phyloP scores from a whole-genome alignment of 2,888 invertebrate genomes.

The Stratiomys singularior region DNA sequence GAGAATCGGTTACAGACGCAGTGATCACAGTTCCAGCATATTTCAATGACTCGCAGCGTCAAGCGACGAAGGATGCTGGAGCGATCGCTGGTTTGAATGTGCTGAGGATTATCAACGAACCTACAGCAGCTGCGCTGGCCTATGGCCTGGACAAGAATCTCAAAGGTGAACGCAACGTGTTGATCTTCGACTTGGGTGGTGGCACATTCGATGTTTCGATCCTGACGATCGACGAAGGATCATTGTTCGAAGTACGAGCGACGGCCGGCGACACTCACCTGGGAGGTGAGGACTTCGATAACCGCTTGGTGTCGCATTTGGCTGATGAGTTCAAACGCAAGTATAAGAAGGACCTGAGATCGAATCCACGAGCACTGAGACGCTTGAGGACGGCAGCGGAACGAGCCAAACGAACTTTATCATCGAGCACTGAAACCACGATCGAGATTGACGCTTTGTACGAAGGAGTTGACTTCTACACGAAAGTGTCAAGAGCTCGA shows the following conservation, averaged over 20 bases:
- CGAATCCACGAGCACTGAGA: slow-evolving; percentile 72
- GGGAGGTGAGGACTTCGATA: slow-evolving; percentile 74
- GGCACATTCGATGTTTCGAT: slow-evolving; percentile 79
- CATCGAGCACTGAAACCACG: slow-evolving; percentile 77
- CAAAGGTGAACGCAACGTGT: slow-evolving; percentile 72
- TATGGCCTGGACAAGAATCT: slow-evolving; percentile 78
- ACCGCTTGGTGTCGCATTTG: slow-evolving; percentile 70
- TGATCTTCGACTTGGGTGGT: slow-evolving; percentile 72
- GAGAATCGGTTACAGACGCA: slow-evolving; percentile 73
- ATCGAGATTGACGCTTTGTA: slow-evolving; percentile 77
- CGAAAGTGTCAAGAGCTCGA: slow-evolving; percentile 74
- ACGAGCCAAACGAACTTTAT: slow-evolving; percentile 77
- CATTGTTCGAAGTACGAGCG: slow-evolving; percentile 74
- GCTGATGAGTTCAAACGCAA: slow-evolving; percentile 72
- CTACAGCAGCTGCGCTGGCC: slow-evolving; percentile 79
- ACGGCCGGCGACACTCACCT: slow-evolving; percentile 81
- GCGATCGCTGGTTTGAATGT: slow-evolving; percentile 80
- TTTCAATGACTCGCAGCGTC: slow-evolving; percentile 41
- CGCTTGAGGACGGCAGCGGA: slow-evolving; percentile 78
- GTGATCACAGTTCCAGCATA: slow-evolving; percentile 74
- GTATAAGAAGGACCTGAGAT: slow-evolving; percentile 73
- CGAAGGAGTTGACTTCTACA: slow-evolving; percentile 76
- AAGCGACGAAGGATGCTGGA: slow-evolving; percentile 81
- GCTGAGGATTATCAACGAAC: slow-evolving; percentile 84
- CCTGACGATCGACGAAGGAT: slow-evolving; percentile 76